Conservation (phyloP, 2,113 vertebrate genomes). For the Scalopus aquaticus region DNA sequence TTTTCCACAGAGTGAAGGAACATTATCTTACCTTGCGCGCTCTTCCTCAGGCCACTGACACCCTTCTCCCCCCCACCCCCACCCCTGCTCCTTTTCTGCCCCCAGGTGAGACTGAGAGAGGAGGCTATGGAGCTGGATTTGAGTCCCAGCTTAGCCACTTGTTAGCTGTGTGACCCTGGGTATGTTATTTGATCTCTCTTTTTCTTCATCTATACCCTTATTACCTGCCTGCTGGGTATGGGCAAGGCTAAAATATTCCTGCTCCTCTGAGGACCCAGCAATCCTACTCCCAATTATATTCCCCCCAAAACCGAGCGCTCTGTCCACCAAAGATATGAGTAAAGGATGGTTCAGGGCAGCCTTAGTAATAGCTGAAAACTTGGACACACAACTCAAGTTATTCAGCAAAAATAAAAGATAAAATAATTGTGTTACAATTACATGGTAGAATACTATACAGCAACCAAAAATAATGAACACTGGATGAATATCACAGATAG, state of each 20-base stretch:
- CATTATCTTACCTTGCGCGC: not conserved
- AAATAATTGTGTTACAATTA: too few relatives aligned
- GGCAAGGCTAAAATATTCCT: not conserved
- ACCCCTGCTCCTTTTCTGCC: not conserved
- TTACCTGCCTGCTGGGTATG: not conserved
- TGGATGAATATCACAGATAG: too few relatives aligned
- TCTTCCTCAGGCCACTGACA: not conserved
- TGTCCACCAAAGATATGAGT: too few relatives aligned
- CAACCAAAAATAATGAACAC: too few relatives aligned
- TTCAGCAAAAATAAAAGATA: too few relatives aligned
- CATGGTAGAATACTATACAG: too few relatives aligned
- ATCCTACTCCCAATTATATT: not conserved
- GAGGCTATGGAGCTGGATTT: not conserved
- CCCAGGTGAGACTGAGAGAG: not conserved
- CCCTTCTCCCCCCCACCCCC: accelerated
- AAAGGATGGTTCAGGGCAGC: too few relatives aligned
- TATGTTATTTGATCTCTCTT: not conserved
- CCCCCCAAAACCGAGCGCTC: too few relatives aligned
- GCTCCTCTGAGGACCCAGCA: not conserved
- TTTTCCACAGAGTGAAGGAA: not conserved
- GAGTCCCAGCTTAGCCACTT: not conserved
- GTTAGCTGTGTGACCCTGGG: not conserved
- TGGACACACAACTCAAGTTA: too few relatives aligned
- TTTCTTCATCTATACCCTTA: not conserved
- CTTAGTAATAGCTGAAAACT: too few relatives aligned